Conservation (phyloP, 1,140 invertebrate genomes). For the Pachyrhynchus sulphureomaculatus region DNA sequence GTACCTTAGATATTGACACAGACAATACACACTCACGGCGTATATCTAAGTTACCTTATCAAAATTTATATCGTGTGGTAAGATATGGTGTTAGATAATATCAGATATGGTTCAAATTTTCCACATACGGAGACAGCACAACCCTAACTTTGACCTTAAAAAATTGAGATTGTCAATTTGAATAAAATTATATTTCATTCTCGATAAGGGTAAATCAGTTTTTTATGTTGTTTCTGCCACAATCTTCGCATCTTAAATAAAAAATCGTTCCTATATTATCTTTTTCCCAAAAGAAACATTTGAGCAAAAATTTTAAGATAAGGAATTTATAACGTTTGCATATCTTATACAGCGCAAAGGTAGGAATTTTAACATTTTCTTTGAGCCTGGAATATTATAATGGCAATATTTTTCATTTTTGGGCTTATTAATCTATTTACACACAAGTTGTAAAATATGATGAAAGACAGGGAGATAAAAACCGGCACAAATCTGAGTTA, state of each 20-base stretch:
- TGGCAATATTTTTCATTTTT: conserved; percentile 19
- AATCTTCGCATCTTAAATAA: conserved; percentile 13
- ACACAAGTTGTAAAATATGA: conserved; percentile 18
- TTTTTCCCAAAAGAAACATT: conserved; percentile 4
- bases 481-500: conserved; percentile 16
- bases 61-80: too few species aligned
- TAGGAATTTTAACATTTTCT: conserved; percentile 3
- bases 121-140: too few species aligned
- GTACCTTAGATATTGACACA: too few species aligned
- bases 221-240: not conserved
- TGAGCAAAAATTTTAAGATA: conserved; percentile 6
- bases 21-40: too few species aligned
- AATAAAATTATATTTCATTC: too few species aligned
- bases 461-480: conserved; percentile 17
- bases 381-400: conserved; percentile 5
- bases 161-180: too few species aligned
- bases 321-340: conserved; percentile 10
- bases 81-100: too few species aligned
- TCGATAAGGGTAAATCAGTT: too few species aligned
- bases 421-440: conserved; percentile 26
- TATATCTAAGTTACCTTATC: too few species aligned
- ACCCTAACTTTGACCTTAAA: too few species aligned
- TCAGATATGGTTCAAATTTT: too few species aligned
- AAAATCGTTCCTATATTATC: conserved; percentile 9
- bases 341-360: conserved; percentile 9